phyloP scores from a whole-genome alignment of 2,888 invertebrate genomes.

The Sturmia bella region DNA sequence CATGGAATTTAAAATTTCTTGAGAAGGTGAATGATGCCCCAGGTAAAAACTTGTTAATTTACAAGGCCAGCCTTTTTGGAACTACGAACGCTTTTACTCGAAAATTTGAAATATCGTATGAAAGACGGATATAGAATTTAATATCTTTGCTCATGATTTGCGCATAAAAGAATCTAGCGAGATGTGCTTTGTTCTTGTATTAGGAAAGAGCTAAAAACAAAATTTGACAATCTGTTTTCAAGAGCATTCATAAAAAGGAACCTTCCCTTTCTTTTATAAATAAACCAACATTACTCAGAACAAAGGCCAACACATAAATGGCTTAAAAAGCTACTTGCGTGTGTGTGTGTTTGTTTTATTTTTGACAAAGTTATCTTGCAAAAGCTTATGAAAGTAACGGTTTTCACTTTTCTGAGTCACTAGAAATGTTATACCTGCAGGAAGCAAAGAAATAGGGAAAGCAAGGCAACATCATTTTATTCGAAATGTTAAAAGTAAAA shows the following conservation, averaged over 20 bases:
- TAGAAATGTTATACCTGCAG: slow-evolving; percentile 28
- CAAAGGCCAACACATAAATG: slow-evolving; percentile 6
- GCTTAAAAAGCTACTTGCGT: slow-evolving; percentile 5
- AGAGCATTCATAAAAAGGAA: neutral
- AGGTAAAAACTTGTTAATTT: no score
- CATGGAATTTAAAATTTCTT: neutral
- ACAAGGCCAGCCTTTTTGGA: no score
- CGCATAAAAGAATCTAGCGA: no score
- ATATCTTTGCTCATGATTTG: no score
- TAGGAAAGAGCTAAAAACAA: no score
- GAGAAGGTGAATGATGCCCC: neutral
- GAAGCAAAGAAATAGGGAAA: neutral
- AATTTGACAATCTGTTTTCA: neutral
- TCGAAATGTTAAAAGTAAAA: slow-evolving; percentile 51
- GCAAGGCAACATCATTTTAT: slow-evolving; percentile 19
- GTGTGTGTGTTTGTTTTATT: slow-evolving; percentile 1
- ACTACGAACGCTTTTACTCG: no score
- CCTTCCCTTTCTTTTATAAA: slow-evolving; percentile 21
- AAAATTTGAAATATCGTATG: no score
- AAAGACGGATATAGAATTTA: no score
- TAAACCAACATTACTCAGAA: neutral
- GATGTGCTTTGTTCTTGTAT: no score
- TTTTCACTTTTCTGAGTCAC: slow-evolving; percentile 59
- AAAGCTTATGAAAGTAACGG: slow-evolving; percentile 48
- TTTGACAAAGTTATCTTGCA: slow-evolving; percentile 49